A percentile compares a stretch with the other conserved stretches of the same genome.
These are phyloP conservation scores for Trachemys scripta DNA, from an alignment of 2,113 vertebrate species.

Conservation along the genomic window DNA sequence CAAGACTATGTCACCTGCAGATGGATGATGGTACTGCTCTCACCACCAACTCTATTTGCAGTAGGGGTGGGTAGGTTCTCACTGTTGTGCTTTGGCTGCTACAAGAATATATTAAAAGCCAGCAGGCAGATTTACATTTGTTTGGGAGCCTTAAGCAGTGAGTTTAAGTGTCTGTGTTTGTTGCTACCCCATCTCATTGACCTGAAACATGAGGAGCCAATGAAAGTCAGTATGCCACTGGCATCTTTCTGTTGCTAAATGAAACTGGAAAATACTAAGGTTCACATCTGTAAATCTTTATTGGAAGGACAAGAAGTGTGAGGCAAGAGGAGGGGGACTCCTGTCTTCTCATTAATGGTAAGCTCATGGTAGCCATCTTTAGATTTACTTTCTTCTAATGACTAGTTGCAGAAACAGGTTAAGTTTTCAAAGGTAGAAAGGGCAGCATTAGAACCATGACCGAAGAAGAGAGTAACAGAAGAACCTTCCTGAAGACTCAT, in stretches of 20 bases:
- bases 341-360: neutral
- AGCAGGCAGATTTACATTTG: neutral
- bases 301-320: neutral
- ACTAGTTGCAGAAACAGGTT: neutral
- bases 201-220: neutral
- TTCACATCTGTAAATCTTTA: neutral
- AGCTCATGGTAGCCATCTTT: accelerated
- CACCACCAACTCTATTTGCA: neutral
- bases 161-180: neutral
- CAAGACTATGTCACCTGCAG: neutral
- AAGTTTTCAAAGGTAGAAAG: neutral
- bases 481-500: neutral
- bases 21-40: neutral
- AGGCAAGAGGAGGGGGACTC: neutral
- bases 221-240: neutral
- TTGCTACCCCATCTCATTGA: neutral
- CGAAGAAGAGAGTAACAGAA: neutral
- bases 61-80: neutral
- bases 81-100: neutral
- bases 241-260: neutral
- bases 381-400: neutral
- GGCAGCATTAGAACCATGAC: neutral
- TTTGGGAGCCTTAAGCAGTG: neutral
- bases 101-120: neutral
- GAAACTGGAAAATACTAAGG: neutral